Percentiles rank a stretch among this genome's conserved stretches.
Evolutionary conservation across 2,797 vertebrate species (phyloP).

Genomic region (Onychomys leucogaster): DNA sequence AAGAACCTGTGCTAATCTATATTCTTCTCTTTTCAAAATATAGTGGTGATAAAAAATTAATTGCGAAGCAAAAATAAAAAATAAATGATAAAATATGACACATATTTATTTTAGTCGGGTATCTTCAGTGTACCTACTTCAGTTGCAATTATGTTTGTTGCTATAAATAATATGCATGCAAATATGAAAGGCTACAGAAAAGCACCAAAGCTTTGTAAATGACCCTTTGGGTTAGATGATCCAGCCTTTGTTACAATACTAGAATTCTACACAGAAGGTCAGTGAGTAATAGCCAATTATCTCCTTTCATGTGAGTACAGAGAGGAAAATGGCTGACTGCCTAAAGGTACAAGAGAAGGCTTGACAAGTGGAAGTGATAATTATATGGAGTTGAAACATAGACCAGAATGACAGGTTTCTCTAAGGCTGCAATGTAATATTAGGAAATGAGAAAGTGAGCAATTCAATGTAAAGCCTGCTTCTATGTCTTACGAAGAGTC

Average conservation of each 20-base stretch:
- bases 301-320: slow-evolving; percentile 46
- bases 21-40: background rate
- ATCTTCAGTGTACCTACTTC: background rate
- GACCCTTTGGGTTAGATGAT: slow-evolving; percentile 62
- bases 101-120: slow-evolving; percentile 17
- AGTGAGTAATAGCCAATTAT: slow-evolving; percentile 57
- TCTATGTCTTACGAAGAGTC: background rate
- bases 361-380: slow-evolving; percentile 67
- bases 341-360: slow-evolving; percentile 44
- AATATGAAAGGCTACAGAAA: background rate
- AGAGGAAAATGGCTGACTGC: slow-evolving; percentile 2
- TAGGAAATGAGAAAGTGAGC: background rate
- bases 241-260: background rate
- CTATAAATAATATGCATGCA: background rate
- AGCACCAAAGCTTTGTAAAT: slow-evolving; percentile 47
- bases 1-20: background rate
- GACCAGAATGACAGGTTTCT: slow-evolving; percentile 40
- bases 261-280: background rate
- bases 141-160: slow-evolving; percentile 18
- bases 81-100: background rate
- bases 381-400: slow-evolving; percentile 56
- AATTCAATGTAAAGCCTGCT: background rate
- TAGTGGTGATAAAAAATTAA: background rate
- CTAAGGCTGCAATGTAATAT: slow-evolving; percentile 17
- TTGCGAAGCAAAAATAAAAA: slow-evolving; percentile 24